Evolutionary conservation across 1,140 invertebrate species (phyloP), one percentile per base, ranked within the genome.

Genomic region (Rhynchophorus ferrugineus): DNA sequence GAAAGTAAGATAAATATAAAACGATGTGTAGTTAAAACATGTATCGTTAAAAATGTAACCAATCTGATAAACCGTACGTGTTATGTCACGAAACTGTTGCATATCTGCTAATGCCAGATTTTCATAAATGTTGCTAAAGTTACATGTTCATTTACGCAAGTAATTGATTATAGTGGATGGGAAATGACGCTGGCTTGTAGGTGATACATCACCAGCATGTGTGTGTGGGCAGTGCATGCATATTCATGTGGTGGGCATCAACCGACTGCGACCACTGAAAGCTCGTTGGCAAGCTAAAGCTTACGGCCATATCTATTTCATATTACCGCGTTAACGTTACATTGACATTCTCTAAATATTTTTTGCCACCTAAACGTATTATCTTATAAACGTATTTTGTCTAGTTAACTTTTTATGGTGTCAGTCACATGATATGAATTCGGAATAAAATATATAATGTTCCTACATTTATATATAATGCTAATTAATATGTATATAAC

Each of bases 91-190:
- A 8, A 7, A 11, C 34, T 42, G 42, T 34, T 52, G 50, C 37
- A 33, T 47, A 54, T 57, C 52, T 63, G 67, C 66, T 64, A 60
- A 67, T 66, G 62, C 58, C 58, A 61, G 59, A 60, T 63, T 66
- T 66, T 65, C 63, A 65, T 66, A 62, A 64, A 67, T 65, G 65
- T 67, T 62, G 55, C 60, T 60, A 58, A 63, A 64, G 63, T 61
- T 63, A 64, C 67, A 67, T 68, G 66, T 66, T 69, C 65, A 68
- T 68, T 63, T 65, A 66, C 62, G 61, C 66, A 61, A 62, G 62
- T 68, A 69, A 68, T 69, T 69, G 65, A 69, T 69, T 67, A 66
- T 64, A 64, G 66, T 65, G 65, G 66, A 52, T 63, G 66, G 67
- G 63, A 67, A 67, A 61, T 69, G 67, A 66, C 67, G 61, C 59